Conservation (phyloP, 2,888 invertebrate genomes). For the Mimachlamys varia region DNA sequence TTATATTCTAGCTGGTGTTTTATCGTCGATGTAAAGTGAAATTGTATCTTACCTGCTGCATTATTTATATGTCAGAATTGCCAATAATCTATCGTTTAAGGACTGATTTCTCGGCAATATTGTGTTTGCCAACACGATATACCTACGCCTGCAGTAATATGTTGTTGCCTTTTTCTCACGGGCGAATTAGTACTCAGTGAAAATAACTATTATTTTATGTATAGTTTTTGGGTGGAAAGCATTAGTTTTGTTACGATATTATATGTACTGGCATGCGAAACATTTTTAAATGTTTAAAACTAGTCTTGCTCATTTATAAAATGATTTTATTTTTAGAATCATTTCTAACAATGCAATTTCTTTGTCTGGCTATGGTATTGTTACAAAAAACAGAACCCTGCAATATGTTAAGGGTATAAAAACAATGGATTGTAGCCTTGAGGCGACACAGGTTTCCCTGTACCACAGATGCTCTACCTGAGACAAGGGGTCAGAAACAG, state of each 20-base stretch:
- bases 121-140: not conserved
- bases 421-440: not conserved
- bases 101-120: not conserved
- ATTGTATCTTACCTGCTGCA: not conserved
- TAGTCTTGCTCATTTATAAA: not conserved
- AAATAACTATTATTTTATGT: not conserved
- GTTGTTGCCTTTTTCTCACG: not conserved
- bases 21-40: not conserved
- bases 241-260: not conserved
- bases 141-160: not conserved
- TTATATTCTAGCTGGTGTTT: not conserved
- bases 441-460: not conserved
- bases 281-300: not conserved
- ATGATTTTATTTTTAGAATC: not conserved
- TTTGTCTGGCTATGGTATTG: not conserved
- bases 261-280: not conserved
- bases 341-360: not conserved
- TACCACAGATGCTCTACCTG: constrained; percentile 20
- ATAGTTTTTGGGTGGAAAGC: not conserved
- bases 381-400: not conserved
- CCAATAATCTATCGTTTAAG: not conserved
- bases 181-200: not conserved
- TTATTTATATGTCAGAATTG: not conserved
- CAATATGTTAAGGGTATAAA: not conserved
- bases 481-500: not conserved